A percentile compares a stretch with the other conserved stretches of the same genome.
phyloP scores from a whole-genome alignment of 2,113 vertebrate species.

The Todiramphus chloris region DNA sequence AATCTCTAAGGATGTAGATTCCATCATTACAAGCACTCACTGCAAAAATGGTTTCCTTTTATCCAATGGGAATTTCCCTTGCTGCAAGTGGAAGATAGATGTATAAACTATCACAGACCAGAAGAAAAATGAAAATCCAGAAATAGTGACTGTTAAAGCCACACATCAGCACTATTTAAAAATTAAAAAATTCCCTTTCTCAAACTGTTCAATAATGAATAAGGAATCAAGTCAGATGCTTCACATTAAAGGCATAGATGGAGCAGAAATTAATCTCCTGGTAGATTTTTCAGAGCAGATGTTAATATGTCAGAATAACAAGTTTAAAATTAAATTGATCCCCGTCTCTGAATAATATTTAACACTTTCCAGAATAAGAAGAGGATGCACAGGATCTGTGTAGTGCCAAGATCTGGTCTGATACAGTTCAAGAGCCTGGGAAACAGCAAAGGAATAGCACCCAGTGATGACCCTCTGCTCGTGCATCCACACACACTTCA shows the following conservation, averaged over 20 bases:
- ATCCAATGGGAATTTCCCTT: not conserved
- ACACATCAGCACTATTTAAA: not conserved
- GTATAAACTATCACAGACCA: not conserved
- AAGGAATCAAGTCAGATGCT: not conserved
- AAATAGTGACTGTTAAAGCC: not conserved
- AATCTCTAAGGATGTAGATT: not conserved
- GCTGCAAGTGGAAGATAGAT: not conserved
- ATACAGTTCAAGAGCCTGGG: not conserved
- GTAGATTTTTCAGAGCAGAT: not conserved
- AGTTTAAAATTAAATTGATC: not conserved
- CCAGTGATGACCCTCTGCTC: not conserved
- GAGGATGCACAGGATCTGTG: not conserved
- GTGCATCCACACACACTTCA: rapidly evolving
- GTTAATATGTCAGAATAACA: not conserved
- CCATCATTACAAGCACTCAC: not conserved
- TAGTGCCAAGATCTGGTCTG: too few species aligned
- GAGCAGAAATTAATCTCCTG: not conserved
- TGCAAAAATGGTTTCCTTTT: not conserved
- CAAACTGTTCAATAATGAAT: not conserved
- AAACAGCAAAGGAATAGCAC: not conserved
- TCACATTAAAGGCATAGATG: not conserved
- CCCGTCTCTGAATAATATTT: not conserved
- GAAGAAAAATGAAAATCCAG: not conserved
- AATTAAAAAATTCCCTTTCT: constrained; percentile 1
- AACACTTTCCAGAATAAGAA: not conserved